Conservation (phyloP, 2,113 vertebrate genomes). For the Ptychochromis oligacanthus region DNA sequence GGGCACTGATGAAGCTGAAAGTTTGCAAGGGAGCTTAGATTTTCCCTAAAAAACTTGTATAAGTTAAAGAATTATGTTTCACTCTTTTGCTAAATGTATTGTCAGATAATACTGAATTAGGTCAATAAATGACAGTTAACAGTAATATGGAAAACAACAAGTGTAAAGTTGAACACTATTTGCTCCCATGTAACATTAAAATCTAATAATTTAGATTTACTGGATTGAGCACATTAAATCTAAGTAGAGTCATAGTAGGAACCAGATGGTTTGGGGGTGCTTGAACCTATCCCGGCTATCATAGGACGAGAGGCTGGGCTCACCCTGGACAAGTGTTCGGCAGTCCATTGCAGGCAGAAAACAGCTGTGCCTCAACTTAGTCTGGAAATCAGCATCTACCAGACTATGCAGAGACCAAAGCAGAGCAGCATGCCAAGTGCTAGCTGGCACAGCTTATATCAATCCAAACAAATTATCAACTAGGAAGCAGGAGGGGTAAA, state of each 20-base stretch:
- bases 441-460: too few relatives aligned
- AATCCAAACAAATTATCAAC: too few relatives aligned
- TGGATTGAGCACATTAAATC: too few relatives aligned
- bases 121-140: not conserved
- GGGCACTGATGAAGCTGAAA: not conserved
- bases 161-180: not conserved
- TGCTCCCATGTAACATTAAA: too few relatives aligned
- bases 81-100: not conserved
- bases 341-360: not conserved
- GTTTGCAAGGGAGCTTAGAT: not conserved
- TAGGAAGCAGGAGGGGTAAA: too few relatives aligned
- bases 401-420: too few relatives aligned
- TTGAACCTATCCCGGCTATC: not conserved
- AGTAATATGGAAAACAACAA: not conserved
- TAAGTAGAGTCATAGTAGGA: not conserved
- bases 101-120: not conserved
- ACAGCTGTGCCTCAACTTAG: too few relatives aligned
- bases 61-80: not conserved
- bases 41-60: not conserved
- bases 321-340: not conserved
- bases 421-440: too few relatives aligned
- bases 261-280: not conserved
- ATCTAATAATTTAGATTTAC: not conserved
- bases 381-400: too few relatives aligned
- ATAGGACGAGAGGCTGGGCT: not conserved